These are phyloP conservation scores for Zophobas morio DNA, from an alignment of 1,140 invertebrate genomes.

Conservation along the genomic window DNA sequence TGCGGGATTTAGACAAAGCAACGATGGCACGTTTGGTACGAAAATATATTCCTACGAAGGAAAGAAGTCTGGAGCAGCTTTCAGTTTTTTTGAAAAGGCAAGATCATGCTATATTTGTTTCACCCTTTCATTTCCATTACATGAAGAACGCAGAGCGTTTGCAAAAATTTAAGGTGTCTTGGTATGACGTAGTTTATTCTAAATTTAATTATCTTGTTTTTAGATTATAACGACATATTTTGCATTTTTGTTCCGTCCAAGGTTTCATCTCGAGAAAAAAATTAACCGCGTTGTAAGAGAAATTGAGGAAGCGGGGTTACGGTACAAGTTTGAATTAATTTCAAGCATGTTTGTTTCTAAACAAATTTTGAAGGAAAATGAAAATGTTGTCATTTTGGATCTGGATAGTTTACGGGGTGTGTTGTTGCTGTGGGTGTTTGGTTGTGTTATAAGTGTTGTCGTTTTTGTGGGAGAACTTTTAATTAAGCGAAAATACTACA, in stretches of 20 bases:
- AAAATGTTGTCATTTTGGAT: constrained; percentile 5
- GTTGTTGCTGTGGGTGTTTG: constrained; percentile 2
- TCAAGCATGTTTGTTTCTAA: not conserved
- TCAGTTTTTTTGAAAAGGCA: too few relatives aligned
- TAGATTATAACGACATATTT: constrained; percentile 5
- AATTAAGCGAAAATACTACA: too few relatives aligned
- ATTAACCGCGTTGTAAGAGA: constrained; percentile 3
- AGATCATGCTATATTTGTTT: too few relatives aligned
- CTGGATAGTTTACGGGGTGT: constrained; percentile 14
- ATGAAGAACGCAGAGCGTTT: too few relatives aligned
- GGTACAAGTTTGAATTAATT: constrained; percentile 13
- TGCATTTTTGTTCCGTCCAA: not conserved
- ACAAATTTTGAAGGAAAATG: not conserved
- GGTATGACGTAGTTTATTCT: too few relatives aligned
- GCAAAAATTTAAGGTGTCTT: too few relatives aligned
- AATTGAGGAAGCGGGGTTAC: not conserved
- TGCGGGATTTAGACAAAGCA: not conserved
- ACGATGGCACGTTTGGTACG: not conserved
- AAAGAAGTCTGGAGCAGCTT: too few relatives aligned
- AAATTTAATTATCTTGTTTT: not conserved
- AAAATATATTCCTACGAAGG: not conserved
- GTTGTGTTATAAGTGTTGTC: not conserved
- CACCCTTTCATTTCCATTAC: too few relatives aligned
- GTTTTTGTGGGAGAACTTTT: not conserved
- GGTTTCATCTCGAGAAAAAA: constrained; percentile 10